A percentile compares a stretch with the other conserved stretches of the same genome.
These are phyloP conservation scores for Leptothorax acervorum DNA, from an alignment of 2,888 invertebrate species.

Conservation along the genomic window DNA sequence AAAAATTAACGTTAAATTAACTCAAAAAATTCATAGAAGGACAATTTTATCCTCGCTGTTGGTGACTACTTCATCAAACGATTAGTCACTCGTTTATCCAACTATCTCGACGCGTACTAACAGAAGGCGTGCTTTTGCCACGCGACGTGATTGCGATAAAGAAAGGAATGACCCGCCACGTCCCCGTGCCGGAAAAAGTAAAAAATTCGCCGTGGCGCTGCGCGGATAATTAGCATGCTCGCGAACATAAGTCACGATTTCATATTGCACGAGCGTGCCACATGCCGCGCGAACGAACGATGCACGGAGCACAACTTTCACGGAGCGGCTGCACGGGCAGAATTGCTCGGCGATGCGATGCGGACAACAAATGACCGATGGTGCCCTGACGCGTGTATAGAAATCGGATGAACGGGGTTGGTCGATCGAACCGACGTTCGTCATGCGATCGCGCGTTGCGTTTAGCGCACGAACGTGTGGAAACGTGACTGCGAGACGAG, in stretches of 20 bases:
- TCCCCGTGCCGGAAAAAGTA: background rate
- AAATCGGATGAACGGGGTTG: constrained; percentile 54
- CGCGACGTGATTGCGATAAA: constrained; percentile 29
- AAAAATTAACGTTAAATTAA: background rate
- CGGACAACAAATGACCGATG: constrained; percentile 32
- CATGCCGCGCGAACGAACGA: constrained; percentile 45
- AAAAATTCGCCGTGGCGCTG: constrained; percentile 37
- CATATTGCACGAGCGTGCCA: constrained; percentile 46
- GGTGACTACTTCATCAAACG: background rate
- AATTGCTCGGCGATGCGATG: constrained; percentile 41
- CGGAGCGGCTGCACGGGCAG: constrained; percentile 18
- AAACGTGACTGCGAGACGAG: constrained; percentile 56
- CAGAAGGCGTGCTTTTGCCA: constrained; percentile 16
- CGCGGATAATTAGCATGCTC: constrained; percentile 49
- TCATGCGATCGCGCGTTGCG: constrained; percentile 47
- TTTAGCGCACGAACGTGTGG: constrained; percentile 57
- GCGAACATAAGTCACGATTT: constrained; percentile 51
- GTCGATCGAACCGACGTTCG: constrained; percentile 29
- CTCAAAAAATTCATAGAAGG: background rate
- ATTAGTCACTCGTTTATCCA: constrained; percentile 15
- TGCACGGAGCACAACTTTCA: constrained; percentile 59
- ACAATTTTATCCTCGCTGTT: background rate
- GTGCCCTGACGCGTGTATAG: constrained; percentile 45
- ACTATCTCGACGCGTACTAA: background rate
- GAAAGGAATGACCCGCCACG: background rate